Conservation (phyloP, 2,797 vertebrate species). For the Sebastes alutus region DNA sequence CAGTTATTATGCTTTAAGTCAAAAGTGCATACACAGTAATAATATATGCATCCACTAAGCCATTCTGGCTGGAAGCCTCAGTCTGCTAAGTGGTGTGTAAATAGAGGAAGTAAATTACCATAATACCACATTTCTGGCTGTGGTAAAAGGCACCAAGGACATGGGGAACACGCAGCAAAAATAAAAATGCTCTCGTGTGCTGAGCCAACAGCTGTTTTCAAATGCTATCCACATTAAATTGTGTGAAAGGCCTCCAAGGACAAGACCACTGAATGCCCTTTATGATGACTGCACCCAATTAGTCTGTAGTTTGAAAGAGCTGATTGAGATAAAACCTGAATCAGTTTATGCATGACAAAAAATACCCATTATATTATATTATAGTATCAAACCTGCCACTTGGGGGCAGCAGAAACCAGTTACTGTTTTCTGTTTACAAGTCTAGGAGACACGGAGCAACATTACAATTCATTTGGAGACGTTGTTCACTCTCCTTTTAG, state of each 20-base stretch:
- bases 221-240: slow-evolving; percentile 1
- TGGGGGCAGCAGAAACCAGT: background rate
- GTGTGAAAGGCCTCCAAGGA: slow-evolving; percentile 8
- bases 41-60: slow-evolving; percentile 42
- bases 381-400: background rate
- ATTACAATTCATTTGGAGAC: background rate
- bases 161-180: slow-evolving; percentile 6
- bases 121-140: slow-evolving; percentile 40
- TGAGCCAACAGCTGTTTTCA: slow-evolving; percentile 34
- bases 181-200: slow-evolving; percentile 11
- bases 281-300: background rate
- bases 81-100: slow-evolving; percentile 55
- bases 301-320: background rate
- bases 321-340: background rate
- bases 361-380: background rate
- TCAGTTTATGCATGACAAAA: background rate
- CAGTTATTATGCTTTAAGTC: slow-evolving; percentile 36
- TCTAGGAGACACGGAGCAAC: background rate
- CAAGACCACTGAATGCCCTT: slow-evolving; percentile 30
- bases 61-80: slow-evolving; percentile 42
- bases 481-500: background rate
- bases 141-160: slow-evolving; percentile 37
- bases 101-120: slow-evolving; percentile 62
- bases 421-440: background rate
- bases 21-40: slow-evolving; percentile 36